Percentiles rank a stretch among this genome's conserved stretches.
Conservation (phyloP, 2,888 invertebrate species). For the Xestia xanthographa region DNA sequence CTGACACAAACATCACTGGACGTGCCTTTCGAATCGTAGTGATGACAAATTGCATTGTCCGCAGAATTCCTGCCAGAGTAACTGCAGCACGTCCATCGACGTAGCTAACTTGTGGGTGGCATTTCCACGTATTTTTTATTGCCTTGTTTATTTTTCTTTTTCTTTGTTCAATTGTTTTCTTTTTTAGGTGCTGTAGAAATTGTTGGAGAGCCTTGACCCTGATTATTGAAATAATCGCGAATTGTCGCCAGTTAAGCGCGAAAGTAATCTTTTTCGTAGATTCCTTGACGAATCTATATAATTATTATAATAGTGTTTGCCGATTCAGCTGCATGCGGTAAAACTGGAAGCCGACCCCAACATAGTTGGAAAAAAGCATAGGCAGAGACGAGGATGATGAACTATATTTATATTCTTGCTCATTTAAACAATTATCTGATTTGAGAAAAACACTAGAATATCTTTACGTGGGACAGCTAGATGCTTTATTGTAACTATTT, state of each 20-base stretch:
- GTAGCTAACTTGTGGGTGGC: slow-evolving; percentile 36
- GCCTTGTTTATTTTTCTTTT: slow-evolving; percentile 13
- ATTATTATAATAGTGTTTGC: not conserved
- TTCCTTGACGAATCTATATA: not conserved
- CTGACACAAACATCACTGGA: slow-evolving; percentile 42
- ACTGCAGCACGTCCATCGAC: slow-evolving; percentile 24
- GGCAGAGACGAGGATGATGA: not conserved
- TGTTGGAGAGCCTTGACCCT: slow-evolving; percentile 27
- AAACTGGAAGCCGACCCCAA: not conserved
- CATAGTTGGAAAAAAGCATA: not conserved
- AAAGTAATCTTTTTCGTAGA: not conserved
- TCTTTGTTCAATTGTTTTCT: slow-evolving; percentile 51
- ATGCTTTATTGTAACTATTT: not conserved
- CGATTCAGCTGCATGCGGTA: not conserved
- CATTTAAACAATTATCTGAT: not conserved
- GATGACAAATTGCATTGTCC: slow-evolving; percentile 62
- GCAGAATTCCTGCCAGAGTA: slow-evolving; percentile 46
- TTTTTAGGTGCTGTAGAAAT: slow-evolving; percentile 18
- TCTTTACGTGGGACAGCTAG: not conserved
- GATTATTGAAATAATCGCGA: slow-evolving; percentile 8
- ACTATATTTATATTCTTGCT: not conserved
- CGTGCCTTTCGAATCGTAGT: slow-evolving; percentile 36
- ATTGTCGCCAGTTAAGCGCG: not conserved
- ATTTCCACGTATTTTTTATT: slow-evolving; percentile 47
- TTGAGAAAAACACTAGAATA: not conserved